phyloP scores from a whole-genome alignment of 2,888 invertebrate genomes.

The Cheilosia scutellata region DNA sequence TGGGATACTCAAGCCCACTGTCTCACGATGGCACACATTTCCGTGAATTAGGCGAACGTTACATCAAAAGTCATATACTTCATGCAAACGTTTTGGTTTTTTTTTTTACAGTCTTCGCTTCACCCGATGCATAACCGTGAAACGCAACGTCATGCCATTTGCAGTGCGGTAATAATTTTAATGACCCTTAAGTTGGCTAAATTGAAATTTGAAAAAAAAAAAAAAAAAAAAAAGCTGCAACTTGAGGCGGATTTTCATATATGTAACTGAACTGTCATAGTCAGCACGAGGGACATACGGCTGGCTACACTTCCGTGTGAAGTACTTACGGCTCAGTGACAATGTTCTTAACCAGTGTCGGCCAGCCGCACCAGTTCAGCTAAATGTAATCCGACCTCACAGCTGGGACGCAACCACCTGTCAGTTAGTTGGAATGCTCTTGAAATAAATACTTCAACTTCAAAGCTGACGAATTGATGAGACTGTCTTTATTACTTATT shows the following conservation, averaged over 20 bases:
- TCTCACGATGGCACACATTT: conserved; percentile 44
- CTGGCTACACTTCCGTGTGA: conserved; percentile 45
- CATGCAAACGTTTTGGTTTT: background rate
- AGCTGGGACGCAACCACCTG: conserved; percentile 46
- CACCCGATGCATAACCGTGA: conserved; percentile 24
- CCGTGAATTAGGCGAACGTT: conserved; percentile 34
- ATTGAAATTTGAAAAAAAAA: conserved; percentile 32
- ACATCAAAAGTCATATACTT: background rate
- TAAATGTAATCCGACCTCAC: conserved; percentile 49
- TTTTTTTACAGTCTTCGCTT: background rate
- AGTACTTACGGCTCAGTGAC: conserved; percentile 2
- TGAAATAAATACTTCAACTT: conserved; percentile 32
- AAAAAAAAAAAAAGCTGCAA: conserved; percentile 17
- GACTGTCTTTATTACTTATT: conserved; percentile 11
- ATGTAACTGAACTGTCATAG: conserved; percentile 39
- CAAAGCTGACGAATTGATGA: conserved; percentile 18
- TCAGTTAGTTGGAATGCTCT: conserved; percentile 23
- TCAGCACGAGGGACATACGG: conserved; percentile 32
- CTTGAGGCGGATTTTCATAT: background rate
- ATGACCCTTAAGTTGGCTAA: conserved; percentile 50
- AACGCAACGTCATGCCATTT: conserved; percentile 60
- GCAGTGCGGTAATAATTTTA: conserved; percentile 51
- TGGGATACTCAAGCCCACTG: background rate
- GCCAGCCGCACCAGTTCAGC: background rate
- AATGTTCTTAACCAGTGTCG: conserved; percentile 25